These are phyloP conservation scores for Cottus gobio DNA, from an alignment of 2,113 vertebrate genomes.

Conservation along the genomic window DNA sequence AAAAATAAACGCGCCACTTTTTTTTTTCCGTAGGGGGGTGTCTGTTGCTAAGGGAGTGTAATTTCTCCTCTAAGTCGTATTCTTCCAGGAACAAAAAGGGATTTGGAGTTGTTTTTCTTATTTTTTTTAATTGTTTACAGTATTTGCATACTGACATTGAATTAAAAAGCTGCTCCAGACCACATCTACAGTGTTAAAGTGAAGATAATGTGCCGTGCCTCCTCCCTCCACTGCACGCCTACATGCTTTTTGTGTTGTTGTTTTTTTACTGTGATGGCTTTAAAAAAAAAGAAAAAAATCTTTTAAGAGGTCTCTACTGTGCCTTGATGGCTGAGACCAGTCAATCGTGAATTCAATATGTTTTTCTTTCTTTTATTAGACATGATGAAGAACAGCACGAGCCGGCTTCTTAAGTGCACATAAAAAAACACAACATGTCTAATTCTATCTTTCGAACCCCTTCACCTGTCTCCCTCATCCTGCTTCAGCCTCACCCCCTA, in stretches of 20 bases:
- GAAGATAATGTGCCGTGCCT: conserved; percentile 23
- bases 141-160: conserved; percentile 63
- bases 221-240: conserved; percentile 15
- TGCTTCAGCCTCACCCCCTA: conserved; percentile 1
- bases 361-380: neutral
- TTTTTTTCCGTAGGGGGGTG: conserved; percentile 1
- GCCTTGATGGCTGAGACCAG: conserved; percentile 41
- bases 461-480: conserved; percentile 9
- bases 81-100: conserved; percentile 59
- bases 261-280: conserved; percentile 21
- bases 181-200: conserved; percentile 24
- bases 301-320: conserved; percentile 34
- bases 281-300: conserved; percentile 26
- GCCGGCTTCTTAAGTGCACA: neutral
- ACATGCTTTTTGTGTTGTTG: conserved; percentile 1
- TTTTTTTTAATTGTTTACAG: conserved; percentile 35
- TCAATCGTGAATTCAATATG: conserved; percentile 33
- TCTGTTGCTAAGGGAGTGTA: conserved; percentile 67
- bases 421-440: neutral
- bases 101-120: neutral
- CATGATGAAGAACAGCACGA: conserved; percentile 8
- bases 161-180: conserved; percentile 66
- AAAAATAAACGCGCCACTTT: conserved; percentile 66
- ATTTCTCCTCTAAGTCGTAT: conserved; percentile 50
- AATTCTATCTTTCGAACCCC: conserved; percentile 13